Conservation (phyloP, 2,888 invertebrate genomes). For the Thereva nobilitata region DNA sequence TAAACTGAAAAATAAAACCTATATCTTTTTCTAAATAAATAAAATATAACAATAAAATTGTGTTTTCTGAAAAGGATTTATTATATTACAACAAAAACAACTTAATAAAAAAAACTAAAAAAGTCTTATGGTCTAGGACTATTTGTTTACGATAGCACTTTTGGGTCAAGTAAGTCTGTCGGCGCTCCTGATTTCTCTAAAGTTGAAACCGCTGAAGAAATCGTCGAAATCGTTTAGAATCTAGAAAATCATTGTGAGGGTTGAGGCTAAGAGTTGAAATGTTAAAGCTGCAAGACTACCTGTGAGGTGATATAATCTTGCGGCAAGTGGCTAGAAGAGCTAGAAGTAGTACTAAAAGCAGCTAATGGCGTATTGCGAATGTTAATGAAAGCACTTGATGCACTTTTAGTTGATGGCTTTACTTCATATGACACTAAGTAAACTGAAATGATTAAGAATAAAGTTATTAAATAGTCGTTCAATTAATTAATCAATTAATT, state of each 20-base stretch:
- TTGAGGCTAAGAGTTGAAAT: background rate
- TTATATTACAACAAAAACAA: conserved; percentile 28
- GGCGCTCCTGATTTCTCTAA: conserved; percentile 46
- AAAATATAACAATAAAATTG: no score
- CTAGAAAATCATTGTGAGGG: conserved; percentile 44
- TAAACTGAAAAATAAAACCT: no score
- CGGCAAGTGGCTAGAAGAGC: conserved; percentile 32
- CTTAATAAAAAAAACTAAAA: conserved; percentile 10
- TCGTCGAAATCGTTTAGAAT: conserved; percentile 55
- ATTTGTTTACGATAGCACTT: conserved; percentile 20
- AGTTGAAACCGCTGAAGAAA: conserved; percentile 51
- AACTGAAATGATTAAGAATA: conserved; percentile 3
- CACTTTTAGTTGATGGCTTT: conserved; percentile 4
- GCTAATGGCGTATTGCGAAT: conserved; percentile 18
- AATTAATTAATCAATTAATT: no score
- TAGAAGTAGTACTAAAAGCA: no score
- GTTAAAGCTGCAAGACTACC: conserved; percentile 32
- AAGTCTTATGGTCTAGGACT: background rate
- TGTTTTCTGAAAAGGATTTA: background rate
- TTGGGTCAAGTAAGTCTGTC: conserved; percentile 14
- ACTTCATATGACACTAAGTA: conserved; percentile 36
- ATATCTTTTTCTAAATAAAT: no score
- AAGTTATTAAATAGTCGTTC: no score
- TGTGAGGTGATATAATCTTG: conserved; percentile 41
- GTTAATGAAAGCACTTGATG: conserved; percentile 19